These are phyloP conservation scores for Syndactyla subalaris DNA, from an alignment of 2,797 vertebrate genomes.

Conservation along the genomic window DNA sequence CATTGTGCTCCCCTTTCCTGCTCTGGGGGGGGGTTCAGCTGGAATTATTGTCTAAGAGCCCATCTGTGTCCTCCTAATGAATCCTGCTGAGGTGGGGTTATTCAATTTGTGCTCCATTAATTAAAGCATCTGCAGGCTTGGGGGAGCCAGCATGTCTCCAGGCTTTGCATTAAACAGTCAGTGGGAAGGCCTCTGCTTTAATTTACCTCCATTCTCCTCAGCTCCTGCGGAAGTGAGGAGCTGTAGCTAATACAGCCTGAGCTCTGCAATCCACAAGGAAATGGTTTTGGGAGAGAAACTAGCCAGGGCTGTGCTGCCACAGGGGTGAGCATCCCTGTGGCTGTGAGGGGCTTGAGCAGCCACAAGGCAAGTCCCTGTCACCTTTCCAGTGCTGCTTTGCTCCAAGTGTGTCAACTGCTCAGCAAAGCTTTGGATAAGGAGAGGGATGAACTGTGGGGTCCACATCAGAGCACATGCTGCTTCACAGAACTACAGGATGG, in stretches of 20 bases:
- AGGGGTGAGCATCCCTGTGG: not conserved
- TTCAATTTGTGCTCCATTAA: conserved; percentile 64
- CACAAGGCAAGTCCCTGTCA: not conserved
- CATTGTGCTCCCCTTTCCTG: not conserved
- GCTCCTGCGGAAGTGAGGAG: not conserved
- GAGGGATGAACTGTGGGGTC: not conserved
- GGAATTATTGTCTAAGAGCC: not conserved
- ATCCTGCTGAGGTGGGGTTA: conserved; percentile 3
- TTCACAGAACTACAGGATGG: not conserved
- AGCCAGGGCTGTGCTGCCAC: not conserved
- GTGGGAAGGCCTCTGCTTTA: conserved; percentile 23
- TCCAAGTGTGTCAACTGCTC: not conserved
- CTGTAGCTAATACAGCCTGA: not conserved
- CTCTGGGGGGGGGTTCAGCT: not conserved
- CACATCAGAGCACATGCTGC: not conserved
- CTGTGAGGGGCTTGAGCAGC: not conserved
- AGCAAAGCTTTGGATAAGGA: not conserved
- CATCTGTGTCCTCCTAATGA: conserved; percentile 62
- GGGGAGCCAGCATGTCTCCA: conserved; percentile 40
- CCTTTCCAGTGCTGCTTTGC: not conserved
- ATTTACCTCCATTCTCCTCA: not conserved
- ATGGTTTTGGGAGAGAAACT: not conserved
- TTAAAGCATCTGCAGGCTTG: conserved; percentile 46
- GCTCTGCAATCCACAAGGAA: not conserved
- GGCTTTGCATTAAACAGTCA: conserved; percentile 42